phyloP scores from a whole-genome alignment of 2,113 vertebrate genomes.

The Cyprinodon tularosa region DNA sequence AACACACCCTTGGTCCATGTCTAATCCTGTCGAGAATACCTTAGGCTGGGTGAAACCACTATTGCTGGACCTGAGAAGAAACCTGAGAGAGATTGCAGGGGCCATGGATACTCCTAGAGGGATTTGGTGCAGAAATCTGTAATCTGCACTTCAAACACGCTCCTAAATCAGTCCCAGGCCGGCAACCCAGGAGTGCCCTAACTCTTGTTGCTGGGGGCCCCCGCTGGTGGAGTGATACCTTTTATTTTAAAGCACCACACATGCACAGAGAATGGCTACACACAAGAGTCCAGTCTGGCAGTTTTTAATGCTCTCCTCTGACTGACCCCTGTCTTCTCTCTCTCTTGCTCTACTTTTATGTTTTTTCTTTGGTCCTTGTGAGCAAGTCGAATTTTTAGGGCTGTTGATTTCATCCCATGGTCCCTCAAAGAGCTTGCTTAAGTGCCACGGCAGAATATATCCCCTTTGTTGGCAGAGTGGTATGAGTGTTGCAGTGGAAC shows the following conservation, averaged over 20 bases:
- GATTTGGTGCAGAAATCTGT: slow-evolving; percentile 85
- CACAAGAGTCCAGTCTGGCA: slow-evolving; percentile 61
- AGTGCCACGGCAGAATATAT: slow-evolving; percentile 39
- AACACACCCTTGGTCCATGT: slow-evolving; percentile 19
- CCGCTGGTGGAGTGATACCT: slow-evolving; percentile 72
- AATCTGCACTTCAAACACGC: slow-evolving; percentile 86
- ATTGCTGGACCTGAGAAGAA: slow-evolving; percentile 71
- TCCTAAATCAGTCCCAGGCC: slow-evolving; percentile 87
- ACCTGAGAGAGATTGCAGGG: slow-evolving; percentile 84
- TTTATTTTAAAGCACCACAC: slow-evolving; percentile 73
- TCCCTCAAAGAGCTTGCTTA: slow-evolving; percentile 53
- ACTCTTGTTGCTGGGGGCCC: slow-evolving; percentile 80
- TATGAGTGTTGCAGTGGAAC: slow-evolving; percentile 65
- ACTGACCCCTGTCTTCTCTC: slow-evolving; percentile 68
- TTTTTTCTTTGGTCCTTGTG: slow-evolving; percentile 60
- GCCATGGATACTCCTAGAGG: slow-evolving; percentile 85
- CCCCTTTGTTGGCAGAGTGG: slow-evolving; percentile 62
- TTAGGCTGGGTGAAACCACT: slow-evolving; percentile 67
- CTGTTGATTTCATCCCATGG: slow-evolving; percentile 37
- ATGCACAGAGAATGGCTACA: slow-evolving; percentile 45
- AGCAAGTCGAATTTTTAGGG: slow-evolving; percentile 53
- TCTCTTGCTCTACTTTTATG: slow-evolving; percentile 61
- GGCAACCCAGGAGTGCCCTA: slow-evolving; percentile 78
- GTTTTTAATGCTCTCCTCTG: slow-evolving; percentile 77
- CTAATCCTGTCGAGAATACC: slow-evolving; percentile 59